A percentile compares a stretch with the other conserved stretches of the same genome.
phyloP scores from a whole-genome alignment of 2,888 invertebrate species.

The Sisyra nigra region DNA sequence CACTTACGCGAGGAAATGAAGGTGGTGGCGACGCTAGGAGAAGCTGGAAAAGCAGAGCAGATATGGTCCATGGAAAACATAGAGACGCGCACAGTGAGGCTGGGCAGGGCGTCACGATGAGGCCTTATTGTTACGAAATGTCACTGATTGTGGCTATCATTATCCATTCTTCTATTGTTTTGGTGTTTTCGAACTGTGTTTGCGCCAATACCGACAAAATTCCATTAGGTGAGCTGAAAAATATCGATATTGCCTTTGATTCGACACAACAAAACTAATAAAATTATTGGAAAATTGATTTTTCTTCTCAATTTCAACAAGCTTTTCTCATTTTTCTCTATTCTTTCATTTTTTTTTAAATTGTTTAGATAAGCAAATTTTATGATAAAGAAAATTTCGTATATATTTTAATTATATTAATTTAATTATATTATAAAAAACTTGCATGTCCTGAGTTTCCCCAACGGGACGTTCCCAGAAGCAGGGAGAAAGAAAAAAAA shows the following conservation, averaged over 20 bases:
- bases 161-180: slow-evolving; percentile 2
- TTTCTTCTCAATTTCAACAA: not conserved
- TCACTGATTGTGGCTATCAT: not conserved
- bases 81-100: not conserved
- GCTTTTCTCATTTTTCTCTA: too few relatives aligned
- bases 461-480: not conserved
- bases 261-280: not conserved
- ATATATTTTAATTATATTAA: too few relatives aligned
- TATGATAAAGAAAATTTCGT: too few relatives aligned
- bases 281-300: not conserved
- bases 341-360: too few relatives aligned
- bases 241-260: not conserved
- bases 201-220: slow-evolving; percentile 20
- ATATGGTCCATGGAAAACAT: too few relatives aligned
- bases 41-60: too few relatives aligned
- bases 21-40: too few relatives aligned
- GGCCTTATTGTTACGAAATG: not conserved
- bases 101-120: slow-evolving; percentile 1
- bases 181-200: not conserved
- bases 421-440: too few relatives aligned
- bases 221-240: slow-evolving; percentile 21
- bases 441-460: not conserved
- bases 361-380: too few relatives aligned
- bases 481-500: not conserved
- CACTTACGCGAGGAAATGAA: too few relatives aligned